These are phyloP conservation scores for Thymelicus sylvestris DNA, from an alignment of 2,888 invertebrate genomes.

Conservation along the genomic window DNA sequence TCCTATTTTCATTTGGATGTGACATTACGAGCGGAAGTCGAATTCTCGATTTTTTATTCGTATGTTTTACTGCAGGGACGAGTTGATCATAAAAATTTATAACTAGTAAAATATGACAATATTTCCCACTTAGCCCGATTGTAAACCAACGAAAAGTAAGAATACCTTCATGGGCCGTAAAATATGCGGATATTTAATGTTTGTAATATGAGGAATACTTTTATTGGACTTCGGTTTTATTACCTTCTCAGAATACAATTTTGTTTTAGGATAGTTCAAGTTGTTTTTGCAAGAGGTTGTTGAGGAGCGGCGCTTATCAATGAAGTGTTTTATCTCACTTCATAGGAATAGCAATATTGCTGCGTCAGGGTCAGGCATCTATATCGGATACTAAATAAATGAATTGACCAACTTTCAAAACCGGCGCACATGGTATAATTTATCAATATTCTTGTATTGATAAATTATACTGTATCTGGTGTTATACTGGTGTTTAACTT, in stretches of 20 bases:
- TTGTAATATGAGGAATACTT: slow-evolving; percentile 26
- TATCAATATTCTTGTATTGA: too few species aligned
- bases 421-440: too few species aligned
- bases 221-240: slow-evolving; percentile 21
- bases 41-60: slow-evolving; percentile 21
- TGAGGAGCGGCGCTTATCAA: too few species aligned
- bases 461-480: too few species aligned
- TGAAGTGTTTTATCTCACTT: too few species aligned
- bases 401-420: too few species aligned
- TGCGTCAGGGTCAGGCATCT: too few species aligned
- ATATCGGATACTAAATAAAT: too few species aligned
- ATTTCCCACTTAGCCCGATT: slow-evolving; percentile 23
- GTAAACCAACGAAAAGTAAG: slow-evolving; percentile 26
- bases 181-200: slow-evolving; percentile 27
- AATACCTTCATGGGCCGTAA: slow-evolving; percentile 32
- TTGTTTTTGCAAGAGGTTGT: too few species aligned
- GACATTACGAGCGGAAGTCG: background rate
- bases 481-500: too few species aligned
- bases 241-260: slow-evolving; percentile 9
- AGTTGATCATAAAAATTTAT: slow-evolving; percentile 34
- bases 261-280: background rate
- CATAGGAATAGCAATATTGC: too few species aligned
- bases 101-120: slow-evolving; percentile 36
- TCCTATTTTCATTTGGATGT: background rate
- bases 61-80: slow-evolving; percentile 20